These are phyloP conservation scores for Tiaroga cobitis DNA, from an alignment of 2,797 vertebrate genomes.

Conservation along the genomic window DNA sequence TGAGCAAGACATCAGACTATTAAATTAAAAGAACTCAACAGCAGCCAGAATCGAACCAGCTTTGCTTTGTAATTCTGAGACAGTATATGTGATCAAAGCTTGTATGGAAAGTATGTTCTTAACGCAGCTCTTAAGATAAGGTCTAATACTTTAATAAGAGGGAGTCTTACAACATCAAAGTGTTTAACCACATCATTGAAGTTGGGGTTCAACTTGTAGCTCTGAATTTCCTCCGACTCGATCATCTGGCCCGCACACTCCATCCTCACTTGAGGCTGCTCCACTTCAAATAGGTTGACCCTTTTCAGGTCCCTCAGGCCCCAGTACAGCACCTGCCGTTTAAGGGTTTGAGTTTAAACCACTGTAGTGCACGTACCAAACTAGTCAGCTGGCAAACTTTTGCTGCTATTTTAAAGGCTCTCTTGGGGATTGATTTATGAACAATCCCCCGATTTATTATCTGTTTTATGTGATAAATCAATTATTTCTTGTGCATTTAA, in stretches of 20 bases:
- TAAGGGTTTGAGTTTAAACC: conserved; percentile 9
- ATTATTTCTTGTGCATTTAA: neutral
- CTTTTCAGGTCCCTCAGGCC: conserved; percentile 88
- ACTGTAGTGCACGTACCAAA: neutral
- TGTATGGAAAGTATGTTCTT: neutral
- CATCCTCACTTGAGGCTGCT: conserved; percentile 87
- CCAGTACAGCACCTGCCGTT: conserved; percentile 90
- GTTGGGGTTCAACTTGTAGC: conserved; percentile 85
- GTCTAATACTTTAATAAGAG: conserved; percentile 17
- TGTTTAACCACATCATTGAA: conserved; percentile 87
- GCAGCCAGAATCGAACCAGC: conserved; percentile 86
- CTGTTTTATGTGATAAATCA: neutral
- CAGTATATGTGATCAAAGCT: neutral
- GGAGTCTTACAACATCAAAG: conserved; percentile 88
- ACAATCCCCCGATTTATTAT: neutral
- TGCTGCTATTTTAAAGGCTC: conserved; percentile 1
- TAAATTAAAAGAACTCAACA: conserved; percentile 89
- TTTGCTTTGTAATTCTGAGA: conserved; percentile 51
- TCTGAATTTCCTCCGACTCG: conserved; percentile 88
- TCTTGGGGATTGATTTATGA: neutral
- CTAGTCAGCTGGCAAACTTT: conserved; percentile 14
- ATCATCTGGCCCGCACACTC: conserved; percentile 88
- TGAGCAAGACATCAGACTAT: conserved; percentile 62
- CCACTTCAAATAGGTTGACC: conserved; percentile 92
- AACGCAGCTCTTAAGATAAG: conserved; percentile 23